Conservation (phyloP, 53 echinoderm and acorn worm species). For the Henricia sp. region DNA sequence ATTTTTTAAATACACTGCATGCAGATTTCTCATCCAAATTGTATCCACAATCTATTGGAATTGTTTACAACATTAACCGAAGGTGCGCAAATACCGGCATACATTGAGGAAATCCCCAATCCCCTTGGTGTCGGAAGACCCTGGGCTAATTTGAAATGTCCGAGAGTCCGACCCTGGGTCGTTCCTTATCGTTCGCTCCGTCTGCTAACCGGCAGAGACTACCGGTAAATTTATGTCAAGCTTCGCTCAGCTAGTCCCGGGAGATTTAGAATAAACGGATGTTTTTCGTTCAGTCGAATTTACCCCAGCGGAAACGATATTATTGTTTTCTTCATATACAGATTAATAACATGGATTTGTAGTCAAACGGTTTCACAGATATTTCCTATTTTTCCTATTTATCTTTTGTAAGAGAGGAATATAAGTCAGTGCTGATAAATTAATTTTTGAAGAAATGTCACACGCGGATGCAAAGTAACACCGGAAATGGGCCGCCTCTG, state of each 20-base stretch:
- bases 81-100: too few species aligned
- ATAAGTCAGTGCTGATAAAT: too few species aligned
- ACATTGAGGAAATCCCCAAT: constrained; percentile 36
- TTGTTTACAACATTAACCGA: too few species aligned
- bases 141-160: constrained; percentile 57
- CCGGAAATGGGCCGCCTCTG: constrained; percentile 11
- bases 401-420: too few species aligned
- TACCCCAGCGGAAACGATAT: constrained; percentile 4
- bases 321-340: neutral
- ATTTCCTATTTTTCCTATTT: neutral
- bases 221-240: neutral
- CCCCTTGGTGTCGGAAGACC: constrained; percentile 11
- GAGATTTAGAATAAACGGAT: constrained; percentile 1
- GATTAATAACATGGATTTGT: neutral
- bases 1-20: too few species aligned
- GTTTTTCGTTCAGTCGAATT: neutral
- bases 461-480: constrained; percentile 17
- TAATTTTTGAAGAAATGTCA: neutral
- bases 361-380: neutral
- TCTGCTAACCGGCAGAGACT: constrained; percentile 9
- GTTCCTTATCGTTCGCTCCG: constrained; percentile 28
- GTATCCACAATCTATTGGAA: too few species aligned
- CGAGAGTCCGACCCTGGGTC: neutral
- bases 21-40: too few species aligned
- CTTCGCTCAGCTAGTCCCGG: neutral